A percentile compares a stretch with the other conserved stretches of the same genome.
Evolutionary conservation across 2,113 vertebrate species (phyloP).

Genomic region (Cyanoderma ruficeps): DNA sequence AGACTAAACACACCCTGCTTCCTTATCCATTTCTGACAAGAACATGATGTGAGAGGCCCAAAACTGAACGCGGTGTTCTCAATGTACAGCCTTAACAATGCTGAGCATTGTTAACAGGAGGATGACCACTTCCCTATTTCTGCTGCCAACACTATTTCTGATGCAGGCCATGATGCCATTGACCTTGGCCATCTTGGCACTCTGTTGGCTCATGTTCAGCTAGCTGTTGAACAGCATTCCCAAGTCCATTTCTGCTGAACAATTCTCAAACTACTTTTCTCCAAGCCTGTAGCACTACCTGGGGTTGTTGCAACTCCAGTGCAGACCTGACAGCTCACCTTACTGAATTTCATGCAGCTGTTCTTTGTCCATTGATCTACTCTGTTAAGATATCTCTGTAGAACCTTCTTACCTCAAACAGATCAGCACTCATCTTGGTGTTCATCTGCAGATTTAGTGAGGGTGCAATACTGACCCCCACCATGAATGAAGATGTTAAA

Average conservation of each 20-base stretch:
- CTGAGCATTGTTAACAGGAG: background rate
- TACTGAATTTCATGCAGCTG: background rate
- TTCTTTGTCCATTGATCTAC: background rate
- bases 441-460: background rate
- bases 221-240: background rate
- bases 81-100: background rate
- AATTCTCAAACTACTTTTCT: background rate
- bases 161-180: background rate
- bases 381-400: background rate
- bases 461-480: background rate
- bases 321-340: background rate
- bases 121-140: background rate
- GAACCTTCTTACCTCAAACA: background rate
- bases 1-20: background rate
- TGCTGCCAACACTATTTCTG: background rate
- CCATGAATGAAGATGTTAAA: background rate
- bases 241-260: fast-evolving
- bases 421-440: background rate
- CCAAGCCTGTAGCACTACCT: background rate
- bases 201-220: background rate
- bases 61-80: background rate
- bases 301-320: background rate
- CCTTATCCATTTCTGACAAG: background rate
- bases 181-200: background rate
- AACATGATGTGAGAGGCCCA: background rate